Evolutionary conservation across 2,113 vertebrate species (phyloP).

Genomic region (Lophotis ruficrista): DNA sequence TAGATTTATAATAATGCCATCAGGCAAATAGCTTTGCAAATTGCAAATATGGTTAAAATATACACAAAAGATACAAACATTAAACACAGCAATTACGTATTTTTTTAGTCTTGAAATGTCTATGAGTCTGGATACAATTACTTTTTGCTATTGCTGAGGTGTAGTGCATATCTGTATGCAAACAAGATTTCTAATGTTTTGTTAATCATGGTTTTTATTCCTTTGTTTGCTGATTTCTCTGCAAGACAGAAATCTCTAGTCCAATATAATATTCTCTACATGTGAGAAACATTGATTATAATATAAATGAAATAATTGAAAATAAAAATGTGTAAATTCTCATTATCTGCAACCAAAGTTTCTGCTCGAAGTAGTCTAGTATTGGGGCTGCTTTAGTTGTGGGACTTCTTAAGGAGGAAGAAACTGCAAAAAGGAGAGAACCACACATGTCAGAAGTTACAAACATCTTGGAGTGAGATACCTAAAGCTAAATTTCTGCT

Average conservation of each 20-base stretch:
- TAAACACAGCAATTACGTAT: background rate
- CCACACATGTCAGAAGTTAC: background rate
- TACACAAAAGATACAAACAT: conserved; percentile 42
- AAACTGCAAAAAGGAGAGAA: background rate
- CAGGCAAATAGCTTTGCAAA: conserved; percentile 63
- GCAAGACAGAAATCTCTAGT: conserved; percentile 44
- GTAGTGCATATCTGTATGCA: background rate
- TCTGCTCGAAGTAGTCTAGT: background rate
- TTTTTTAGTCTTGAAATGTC: conserved; percentile 16
- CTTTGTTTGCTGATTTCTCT: conserved; percentile 42
- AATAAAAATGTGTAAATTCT: conserved; percentile 56
- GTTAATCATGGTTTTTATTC: conserved; percentile 55
- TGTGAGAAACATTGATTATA: conserved; percentile 66
- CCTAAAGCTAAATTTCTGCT: background rate
- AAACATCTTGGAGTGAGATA: conserved; percentile 9
- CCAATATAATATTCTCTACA: conserved; percentile 22
- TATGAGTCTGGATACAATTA: conserved; percentile 36
- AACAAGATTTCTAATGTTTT: conserved; percentile 44
- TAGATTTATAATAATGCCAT: conserved; percentile 69
- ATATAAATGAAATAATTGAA: conserved; percentile 63
- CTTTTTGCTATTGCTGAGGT: conserved; percentile 50
- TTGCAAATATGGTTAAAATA: conserved; percentile 66
- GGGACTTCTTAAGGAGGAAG: background rate
- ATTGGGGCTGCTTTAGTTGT: conserved; percentile 25
- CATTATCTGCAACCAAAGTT: conserved; percentile 50